Percentiles rank a stretch among this genome's conserved stretches.
These are phyloP conservation scores for Cantharis rustica DNA, from an alignment of 2,888 invertebrate species.

Conservation along the genomic window DNA sequence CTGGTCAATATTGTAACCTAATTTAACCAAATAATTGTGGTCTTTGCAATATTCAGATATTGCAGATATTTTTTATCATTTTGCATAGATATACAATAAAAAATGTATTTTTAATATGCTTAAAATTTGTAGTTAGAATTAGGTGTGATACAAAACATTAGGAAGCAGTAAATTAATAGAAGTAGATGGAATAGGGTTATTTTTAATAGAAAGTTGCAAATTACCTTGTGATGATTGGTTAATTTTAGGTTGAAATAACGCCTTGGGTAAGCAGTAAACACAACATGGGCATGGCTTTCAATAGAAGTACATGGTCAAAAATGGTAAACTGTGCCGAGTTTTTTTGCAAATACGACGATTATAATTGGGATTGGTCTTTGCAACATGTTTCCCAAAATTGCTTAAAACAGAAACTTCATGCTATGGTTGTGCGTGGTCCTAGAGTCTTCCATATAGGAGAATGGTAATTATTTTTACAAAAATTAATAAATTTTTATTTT, in stretches of 20 bases:
- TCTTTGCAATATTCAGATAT: background rate
- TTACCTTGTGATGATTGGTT: background rate
- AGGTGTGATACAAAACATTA: background rate
- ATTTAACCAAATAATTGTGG: background rate
- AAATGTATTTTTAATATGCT: background rate
- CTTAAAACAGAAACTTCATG: slow-evolving; percentile 75
- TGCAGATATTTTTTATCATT: background rate
- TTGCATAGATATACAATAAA: background rate
- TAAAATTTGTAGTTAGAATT: background rate
- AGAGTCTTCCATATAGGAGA: slow-evolving; percentile 98
- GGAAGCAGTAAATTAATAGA: background rate
- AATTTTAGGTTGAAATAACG: slow-evolving; percentile 79
- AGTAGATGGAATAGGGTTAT: background rate
- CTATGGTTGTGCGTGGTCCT: slow-evolving; percentile 90
- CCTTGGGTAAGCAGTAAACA: slow-evolving; percentile 97
- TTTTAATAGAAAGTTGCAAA: background rate
- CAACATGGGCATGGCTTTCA: slow-evolving; percentile 99
- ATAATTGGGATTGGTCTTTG: slow-evolving; percentile 99
- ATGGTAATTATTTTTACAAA: slow-evolving; percentile 67
- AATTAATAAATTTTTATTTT: too few species aligned
- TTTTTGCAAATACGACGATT: slow-evolving; percentile 97
- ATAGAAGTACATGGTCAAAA: slow-evolving; percentile 83
- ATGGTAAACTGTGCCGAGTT: slow-evolving; percentile 79
- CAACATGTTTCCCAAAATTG: slow-evolving; percentile 88
- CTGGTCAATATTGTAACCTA: background rate